Conservation (phyloP, 2,113 vertebrate species). For the Microtus oregoni region DNA sequence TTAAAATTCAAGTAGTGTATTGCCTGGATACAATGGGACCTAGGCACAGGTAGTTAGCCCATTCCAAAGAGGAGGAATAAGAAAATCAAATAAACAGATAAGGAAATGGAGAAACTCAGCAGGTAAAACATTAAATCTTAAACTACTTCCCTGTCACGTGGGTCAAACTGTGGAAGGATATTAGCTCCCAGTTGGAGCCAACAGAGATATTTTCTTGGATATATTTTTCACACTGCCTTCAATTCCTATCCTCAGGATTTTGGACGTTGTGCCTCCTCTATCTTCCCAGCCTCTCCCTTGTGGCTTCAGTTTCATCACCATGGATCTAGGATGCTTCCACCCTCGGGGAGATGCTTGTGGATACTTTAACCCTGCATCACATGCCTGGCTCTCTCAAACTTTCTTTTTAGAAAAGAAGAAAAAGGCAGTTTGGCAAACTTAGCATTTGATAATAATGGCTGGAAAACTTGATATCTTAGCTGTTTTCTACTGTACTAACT, state of each 20-base stretch:
- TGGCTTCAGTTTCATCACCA: too few species aligned
- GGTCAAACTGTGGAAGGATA: neutral
- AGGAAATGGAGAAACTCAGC: neutral
- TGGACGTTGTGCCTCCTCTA: neutral
- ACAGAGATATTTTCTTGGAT: neutral
- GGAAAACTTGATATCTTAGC: slow-evolving; percentile 71
- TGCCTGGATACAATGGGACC: neutral
- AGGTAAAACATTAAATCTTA: too few species aligned
- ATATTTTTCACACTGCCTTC: neutral
- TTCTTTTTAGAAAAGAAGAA: slow-evolving; percentile 18
- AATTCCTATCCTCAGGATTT: too few species aligned
- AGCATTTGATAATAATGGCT: slow-evolving; percentile 59
- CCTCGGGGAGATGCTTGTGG: neutral
- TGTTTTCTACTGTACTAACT: slow-evolving; percentile 5
- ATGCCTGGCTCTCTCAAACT: neutral
- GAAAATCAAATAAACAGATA: neutral
- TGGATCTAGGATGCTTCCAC: too few species aligned
- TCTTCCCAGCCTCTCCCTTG: neutral
- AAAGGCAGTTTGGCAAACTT: slow-evolving; percentile 53
- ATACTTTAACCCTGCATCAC: neutral
- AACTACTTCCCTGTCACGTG: neutral
- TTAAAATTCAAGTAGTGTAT: neutral
- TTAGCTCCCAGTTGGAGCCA: neutral
- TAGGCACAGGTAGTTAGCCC: too few species aligned
- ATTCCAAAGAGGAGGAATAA: neutral